Evolutionary conservation across 2,888 invertebrate genomes (phyloP), one percentile per base, ranked within the genome.

Genomic region (Sthenelais limicola): DNA sequence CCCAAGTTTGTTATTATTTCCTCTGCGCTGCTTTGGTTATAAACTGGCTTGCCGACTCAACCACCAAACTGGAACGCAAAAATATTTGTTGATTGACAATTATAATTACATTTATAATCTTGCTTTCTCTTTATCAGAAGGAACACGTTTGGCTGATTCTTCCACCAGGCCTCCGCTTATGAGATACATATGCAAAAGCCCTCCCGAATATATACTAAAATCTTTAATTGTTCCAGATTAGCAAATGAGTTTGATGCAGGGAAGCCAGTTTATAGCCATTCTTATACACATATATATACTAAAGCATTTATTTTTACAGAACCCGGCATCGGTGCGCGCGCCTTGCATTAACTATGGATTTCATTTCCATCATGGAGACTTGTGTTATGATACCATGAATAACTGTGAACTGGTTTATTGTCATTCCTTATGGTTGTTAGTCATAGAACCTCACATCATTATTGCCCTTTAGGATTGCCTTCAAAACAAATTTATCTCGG

Each of bases 321-420:
- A 62, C 62, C 62, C 62, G 62, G 18, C 62, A 21, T 62, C 62
- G 62, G 62, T 62, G 62, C 62, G 62, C 62, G 62, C 62, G 62
- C 24, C n/a, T n/a, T n/a, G n/a, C 35, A 62, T 18, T 62, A 38
- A 35, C 35, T 38, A 38, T 9, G 35, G 7, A 62, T 38, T 62
- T 62, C 43, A 43, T 62, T 62, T 62, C 43, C 38, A 62, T 35
- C 43, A 24, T 21, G 35, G 38, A 43, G 43, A 62, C 62, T 62
- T 62, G 62, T 62, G 62, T 15, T 62, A 38, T 62, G 62, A 24
- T 38, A 62, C 24, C 21, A 35, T 38, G 62, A 62, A 62, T 62
- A 38, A 62, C 62, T 62, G 56, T 56, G 62, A 62, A 43, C 62
- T 62, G 62, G 28, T 43, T 43, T 35, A 21, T 18, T 62, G 21